Evolutionary conservation across 2,113 vertebrate species (phyloP).

Genomic region (Labeo catla): DNA sequence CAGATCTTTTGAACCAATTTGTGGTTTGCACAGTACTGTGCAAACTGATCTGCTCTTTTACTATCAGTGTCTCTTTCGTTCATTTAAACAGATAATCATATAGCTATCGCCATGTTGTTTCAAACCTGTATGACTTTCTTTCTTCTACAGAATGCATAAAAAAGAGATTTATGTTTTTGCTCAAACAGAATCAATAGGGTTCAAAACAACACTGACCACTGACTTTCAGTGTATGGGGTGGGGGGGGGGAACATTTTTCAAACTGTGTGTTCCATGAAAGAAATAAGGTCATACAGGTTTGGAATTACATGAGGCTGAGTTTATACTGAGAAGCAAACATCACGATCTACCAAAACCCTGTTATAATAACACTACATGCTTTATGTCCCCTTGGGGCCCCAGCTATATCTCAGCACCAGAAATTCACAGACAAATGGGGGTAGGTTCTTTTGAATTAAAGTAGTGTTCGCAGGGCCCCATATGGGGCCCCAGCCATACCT

Average conservation of each 20-base stretch:
- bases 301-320: neutral
- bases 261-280: neutral
- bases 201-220: neutral
- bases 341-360: neutral
- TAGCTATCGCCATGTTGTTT: neutral
- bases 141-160: neutral
- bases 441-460: conserved; percentile 3
- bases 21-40: neutral
- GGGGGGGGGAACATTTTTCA: neutral
- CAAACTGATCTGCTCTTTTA: neutral
- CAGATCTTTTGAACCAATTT: neutral
- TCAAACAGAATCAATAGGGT: neutral
- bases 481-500: conserved; percentile 1
- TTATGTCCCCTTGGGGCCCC: conserved; percentile 14
- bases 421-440: neutral
- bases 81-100: neutral
- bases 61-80: neutral
- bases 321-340: neutral
- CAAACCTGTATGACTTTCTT: neutral
- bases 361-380: conserved; percentile 19
- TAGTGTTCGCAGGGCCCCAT: neutral
- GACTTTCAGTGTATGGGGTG: too few relatives aligned
- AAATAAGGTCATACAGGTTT: neutral
- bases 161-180: too few relatives aligned
- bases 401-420: conserved; percentile 6